Evolutionary conservation across 2,113 vertebrate genomes (phyloP), one percentile per base, ranked within the genome.

Genomic region (Ceuthmochares aereus): DNA sequence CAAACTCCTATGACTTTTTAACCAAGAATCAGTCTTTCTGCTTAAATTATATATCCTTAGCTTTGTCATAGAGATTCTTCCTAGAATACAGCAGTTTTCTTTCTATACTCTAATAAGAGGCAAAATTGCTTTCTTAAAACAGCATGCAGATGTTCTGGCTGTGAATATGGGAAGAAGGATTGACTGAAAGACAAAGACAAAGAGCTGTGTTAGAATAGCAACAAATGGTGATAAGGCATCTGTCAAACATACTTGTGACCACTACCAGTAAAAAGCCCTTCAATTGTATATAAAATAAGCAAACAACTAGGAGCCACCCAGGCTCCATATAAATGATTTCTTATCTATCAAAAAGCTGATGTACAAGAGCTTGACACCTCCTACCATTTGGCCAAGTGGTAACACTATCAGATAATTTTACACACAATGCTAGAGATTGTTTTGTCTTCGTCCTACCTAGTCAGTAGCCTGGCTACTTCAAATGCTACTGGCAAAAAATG

Each of bases 81-180:
- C 37, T 90, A 88, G 82, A 90, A 88, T 60, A 43, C 51, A 80
- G 32, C 20, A 62, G 34, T 73, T 88, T 81, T 20, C 26, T 89
- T 77, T 95, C 83, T 90, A 34, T 86, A 45, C 69, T 84, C 56
- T 90, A 89, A 81, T 55, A 93, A 80, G 51, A 86, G 30, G 64
- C 69, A 81, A 88, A 95, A 90, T 84, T 89, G 18, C 72, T 90
- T 88, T 58, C 59, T 93, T 79, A 58, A 93, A 93, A 59, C 62
- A 80, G 10, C 42, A 32, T 84, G 69, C 76, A 92, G 79, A 92
- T 93, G 63, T 95, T 90, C 60, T 78, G 72, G 26, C 76, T 81
- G 37, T 89, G 64, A 84, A 84, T 90, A 62, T 43, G 52, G 23
- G 40, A 78, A 78, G 77, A 69, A 8, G 37, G 15, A 70, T 12